These are phyloP conservation scores for Stichopus chloronotus DNA, from an alignment of 35 echinoderm and acorn worm genomes.

Conservation along the genomic window DNA sequence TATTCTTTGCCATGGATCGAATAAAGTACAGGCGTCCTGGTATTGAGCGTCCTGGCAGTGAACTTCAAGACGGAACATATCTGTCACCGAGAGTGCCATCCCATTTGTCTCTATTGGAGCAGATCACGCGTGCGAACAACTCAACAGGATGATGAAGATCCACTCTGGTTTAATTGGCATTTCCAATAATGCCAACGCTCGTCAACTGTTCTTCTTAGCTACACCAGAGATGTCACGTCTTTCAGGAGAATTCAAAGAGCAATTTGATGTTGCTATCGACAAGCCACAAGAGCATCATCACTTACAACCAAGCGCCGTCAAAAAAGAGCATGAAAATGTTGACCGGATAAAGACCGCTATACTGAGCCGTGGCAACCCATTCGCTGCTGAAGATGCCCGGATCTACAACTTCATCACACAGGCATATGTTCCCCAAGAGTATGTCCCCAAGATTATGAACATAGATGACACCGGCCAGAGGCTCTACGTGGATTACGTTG, in stretches of 20 bases:
- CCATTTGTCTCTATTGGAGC: too few species aligned
- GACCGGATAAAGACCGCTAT: too few species aligned
- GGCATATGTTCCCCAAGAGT: slow-evolving; percentile 42
- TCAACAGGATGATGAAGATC: too few species aligned
- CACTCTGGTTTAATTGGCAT: slow-evolving; percentile 38
- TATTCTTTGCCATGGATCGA: too few species aligned
- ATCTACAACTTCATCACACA: slow-evolving; percentile 27
- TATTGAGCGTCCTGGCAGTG: neutral
- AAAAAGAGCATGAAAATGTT: too few species aligned
- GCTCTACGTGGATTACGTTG: slow-evolving; percentile 20
- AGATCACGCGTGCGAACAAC: too few species aligned
- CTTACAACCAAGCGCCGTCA: slow-evolving; percentile 3
- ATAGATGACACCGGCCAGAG: slow-evolving; percentile 20
- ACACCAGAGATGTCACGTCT: too few species aligned
- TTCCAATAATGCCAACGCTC: slow-evolving; percentile 42
- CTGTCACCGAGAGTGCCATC: slow-evolving; percentile 4
- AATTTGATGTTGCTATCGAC: neutral
- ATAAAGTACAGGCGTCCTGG: slow-evolving; percentile 47
- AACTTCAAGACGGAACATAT: slow-evolving; percentile 10
- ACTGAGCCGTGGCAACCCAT: slow-evolving; percentile 45
- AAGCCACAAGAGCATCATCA: neutral
- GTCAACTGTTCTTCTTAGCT: slow-evolving; percentile 25
- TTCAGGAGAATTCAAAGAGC: too few species aligned
- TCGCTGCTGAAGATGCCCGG: slow-evolving; percentile 18
- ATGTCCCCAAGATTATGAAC: slow-evolving; percentile 30